A percentile compares a stretch with the other conserved stretches of the same genome.
Conservation (phyloP, 1,140 invertebrate genomes). For the Triops cancriformis region DNA sequence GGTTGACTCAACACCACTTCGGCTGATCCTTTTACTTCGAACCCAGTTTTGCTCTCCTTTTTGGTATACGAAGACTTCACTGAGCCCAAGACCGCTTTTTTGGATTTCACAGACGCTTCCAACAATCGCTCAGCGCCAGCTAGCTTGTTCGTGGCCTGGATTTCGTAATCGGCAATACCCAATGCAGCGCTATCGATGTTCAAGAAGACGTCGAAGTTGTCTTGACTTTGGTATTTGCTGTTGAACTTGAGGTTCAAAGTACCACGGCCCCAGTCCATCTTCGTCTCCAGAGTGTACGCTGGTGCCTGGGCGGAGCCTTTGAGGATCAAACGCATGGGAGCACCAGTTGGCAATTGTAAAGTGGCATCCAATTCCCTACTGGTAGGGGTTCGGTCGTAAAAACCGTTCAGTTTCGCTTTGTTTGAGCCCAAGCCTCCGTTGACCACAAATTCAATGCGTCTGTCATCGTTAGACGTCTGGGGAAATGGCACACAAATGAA, state of each 20-base stretch:
- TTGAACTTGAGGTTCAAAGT: conserved; percentile 15
- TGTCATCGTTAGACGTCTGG: conserved; percentile 20
- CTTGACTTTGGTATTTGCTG: conserved; percentile 32
- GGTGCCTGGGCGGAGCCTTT: conserved; percentile 11
- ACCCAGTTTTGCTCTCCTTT: conserved; percentile 18
- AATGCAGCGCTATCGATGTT: conserved; percentile 56
- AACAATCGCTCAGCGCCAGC: conserved; percentile 27
- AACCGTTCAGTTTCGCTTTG: conserved; percentile 17
- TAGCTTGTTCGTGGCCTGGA: conserved; percentile 53
- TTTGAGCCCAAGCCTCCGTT: not conserved
- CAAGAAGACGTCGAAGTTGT: conserved; percentile 53
- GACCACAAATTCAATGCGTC: conserved; percentile 24
- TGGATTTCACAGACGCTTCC: conserved; percentile 18
- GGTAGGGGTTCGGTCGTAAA: conserved; percentile 1
- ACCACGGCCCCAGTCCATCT: conserved; percentile 15
- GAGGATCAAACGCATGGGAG: conserved; percentile 6
- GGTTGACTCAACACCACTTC: not conserved
- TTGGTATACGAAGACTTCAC: not conserved
- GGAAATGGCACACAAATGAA: no score
- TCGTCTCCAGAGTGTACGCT: conserved; percentile 10
- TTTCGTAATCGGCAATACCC: conserved; percentile 53
- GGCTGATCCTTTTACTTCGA: conserved; percentile 16
- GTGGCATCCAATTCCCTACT: conserved; percentile 19
- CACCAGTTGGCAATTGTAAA: conserved; percentile 1
- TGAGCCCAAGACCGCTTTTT: not conserved